A percentile compares a stretch with the other conserved stretches of the same genome.
phyloP scores from a whole-genome alignment of 2,888 invertebrate genomes.

The Megaustenia siamemsis region DNA sequence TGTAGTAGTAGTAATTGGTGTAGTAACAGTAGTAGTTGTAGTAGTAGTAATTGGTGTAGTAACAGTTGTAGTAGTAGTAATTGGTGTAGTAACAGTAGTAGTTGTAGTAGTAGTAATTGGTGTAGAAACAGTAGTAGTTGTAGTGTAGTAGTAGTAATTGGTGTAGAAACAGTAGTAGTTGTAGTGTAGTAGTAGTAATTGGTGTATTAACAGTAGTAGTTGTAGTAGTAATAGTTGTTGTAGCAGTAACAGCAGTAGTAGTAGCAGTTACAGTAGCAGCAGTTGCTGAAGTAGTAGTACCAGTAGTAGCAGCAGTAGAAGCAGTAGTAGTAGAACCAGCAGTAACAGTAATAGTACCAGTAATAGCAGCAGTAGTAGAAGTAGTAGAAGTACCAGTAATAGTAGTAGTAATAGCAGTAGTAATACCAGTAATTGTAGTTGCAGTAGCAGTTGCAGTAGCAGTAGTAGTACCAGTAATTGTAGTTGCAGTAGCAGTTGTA shows the following conservation, averaged over 20 bases:
- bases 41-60: conserved; percentile 3
- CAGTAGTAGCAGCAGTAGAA: conserved; percentile 30
- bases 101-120: conserved; percentile 21
- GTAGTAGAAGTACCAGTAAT: conserved; percentile 22
- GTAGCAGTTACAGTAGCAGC: conserved; percentile 20
- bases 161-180: conserved; percentile 22
- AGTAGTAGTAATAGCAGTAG: conserved; percentile 39
- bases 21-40: conserved; percentile 16
- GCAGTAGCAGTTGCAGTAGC: conserved; percentile 5
- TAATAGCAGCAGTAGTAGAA: conserved; percentile 30
- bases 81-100: conserved; percentile 32
- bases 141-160: conserved; percentile 27
- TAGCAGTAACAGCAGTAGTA: conserved; percentile 30
- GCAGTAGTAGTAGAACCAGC: conserved; percentile 14
- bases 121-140: conserved; percentile 32
- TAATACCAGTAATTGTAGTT: conserved; percentile 17
- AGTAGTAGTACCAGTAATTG: conserved; percentile 28
- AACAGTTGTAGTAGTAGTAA: conserved; percentile 27
- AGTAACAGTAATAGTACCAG: conserved; percentile 26
- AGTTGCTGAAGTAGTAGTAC: conserved; percentile 33
- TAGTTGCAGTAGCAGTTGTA: background rate
- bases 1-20: background rate
- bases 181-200: conserved; percentile 33
- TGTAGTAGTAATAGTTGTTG: conserved; percentile 24
- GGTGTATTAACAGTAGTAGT: conserved; percentile 25